A percentile compares a stretch with the other conserved stretches of the same genome.
Conservation (phyloP, 2,888 invertebrate genomes). For the Neoitamus cyanurus region DNA sequence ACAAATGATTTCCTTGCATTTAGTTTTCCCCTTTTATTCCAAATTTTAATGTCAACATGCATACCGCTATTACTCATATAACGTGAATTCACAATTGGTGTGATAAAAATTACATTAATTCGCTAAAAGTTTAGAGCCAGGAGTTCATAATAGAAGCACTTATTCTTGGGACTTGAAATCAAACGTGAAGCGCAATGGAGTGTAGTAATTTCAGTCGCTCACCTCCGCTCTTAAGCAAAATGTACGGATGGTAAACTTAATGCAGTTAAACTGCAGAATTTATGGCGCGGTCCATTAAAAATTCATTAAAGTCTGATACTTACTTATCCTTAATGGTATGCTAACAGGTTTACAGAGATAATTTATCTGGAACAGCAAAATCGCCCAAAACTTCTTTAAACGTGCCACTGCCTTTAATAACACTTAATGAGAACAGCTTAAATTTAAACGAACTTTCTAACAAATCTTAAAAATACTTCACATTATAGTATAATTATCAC, state of each 20-base stretch:
- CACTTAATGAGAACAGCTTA: constrained; percentile 10
- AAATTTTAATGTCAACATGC: no score
- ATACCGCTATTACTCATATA: no score
- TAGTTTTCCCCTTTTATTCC: no score
- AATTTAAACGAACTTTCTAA: constrained; percentile 8
- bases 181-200: not conserved
- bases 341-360: not conserved
- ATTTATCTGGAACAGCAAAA: not conserved
- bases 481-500: constrained; percentile 40
- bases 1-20: no score
- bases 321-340: not conserved
- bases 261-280: not conserved
- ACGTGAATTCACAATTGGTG: no score
- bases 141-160: not conserved
- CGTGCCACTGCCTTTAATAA: not conserved
- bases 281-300: not conserved
- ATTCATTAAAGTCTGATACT: not conserved
- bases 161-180: not conserved
- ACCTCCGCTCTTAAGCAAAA: not conserved
- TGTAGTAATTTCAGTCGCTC: not conserved
- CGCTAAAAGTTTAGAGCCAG: not conserved
- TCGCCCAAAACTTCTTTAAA: not conserved
- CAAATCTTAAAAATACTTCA: constrained; percentile 40
- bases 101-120: not conserved
- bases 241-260: not conserved